Percentiles rank a stretch among this genome's conserved stretches.
These are phyloP conservation scores for Nymphalis io DNA, from an alignment of 1,140 invertebrate species.

Conservation along the genomic window DNA sequence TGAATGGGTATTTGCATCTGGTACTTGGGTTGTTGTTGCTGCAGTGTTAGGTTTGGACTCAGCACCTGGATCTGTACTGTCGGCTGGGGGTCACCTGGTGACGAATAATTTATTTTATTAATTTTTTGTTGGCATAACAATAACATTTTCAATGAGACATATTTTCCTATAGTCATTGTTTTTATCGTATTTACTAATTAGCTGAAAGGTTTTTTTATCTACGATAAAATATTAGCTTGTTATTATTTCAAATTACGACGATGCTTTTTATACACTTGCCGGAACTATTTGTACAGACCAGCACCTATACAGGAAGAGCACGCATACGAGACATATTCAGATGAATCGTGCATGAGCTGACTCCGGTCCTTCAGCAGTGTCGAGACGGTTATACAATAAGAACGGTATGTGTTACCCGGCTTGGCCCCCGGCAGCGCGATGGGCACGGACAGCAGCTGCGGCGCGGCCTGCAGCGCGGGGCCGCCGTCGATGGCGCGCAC, in stretches of 20 bases:
- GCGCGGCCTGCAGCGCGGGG: conserved; percentile 62
- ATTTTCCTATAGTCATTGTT: too few species aligned
- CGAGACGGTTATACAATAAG: neutral
- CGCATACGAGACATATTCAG: too few species aligned
- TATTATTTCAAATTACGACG: too few species aligned
- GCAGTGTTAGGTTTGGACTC: conserved; percentile 81
- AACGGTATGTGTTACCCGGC: conserved; percentile 81
- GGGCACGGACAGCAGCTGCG: conserved; percentile 86
- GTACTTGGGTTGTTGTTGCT: conserved; percentile 85
- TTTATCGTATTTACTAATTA: too few species aligned
- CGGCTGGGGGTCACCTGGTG: conserved; percentile 84
- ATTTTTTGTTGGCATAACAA: neutral
- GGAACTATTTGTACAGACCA: too few species aligned
- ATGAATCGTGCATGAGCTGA: too few species aligned
- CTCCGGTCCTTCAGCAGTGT: neutral
- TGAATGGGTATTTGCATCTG: conserved; percentile 87
- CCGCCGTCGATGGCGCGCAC: conserved; percentile 85
- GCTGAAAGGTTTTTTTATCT: too few species aligned
- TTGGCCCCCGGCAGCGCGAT: conserved; percentile 88
- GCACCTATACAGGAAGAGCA: too few species aligned
- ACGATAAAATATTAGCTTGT: too few species aligned
- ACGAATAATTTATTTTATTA: conserved; percentile 2
- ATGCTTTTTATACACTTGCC: too few species aligned
- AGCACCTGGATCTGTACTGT: conserved; percentile 90
- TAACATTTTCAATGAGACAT: too few species aligned